phyloP scores from a whole-genome alignment of 2,797 vertebrate species.

The Acipenser oxyrinchus region DNA sequence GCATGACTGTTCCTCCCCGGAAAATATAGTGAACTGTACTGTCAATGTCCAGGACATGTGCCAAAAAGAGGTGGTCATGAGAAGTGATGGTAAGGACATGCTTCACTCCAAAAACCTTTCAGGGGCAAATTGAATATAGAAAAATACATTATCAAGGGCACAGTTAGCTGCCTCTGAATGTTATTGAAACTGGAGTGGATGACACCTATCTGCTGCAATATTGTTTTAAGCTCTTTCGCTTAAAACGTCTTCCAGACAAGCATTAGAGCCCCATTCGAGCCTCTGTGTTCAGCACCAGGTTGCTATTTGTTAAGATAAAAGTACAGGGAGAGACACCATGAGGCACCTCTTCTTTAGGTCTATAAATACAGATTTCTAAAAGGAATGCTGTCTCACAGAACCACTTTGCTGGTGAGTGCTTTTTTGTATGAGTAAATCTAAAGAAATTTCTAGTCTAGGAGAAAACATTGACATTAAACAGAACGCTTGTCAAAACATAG shows the following conservation, averaged over 20 bases:
- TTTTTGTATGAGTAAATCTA: too few species aligned
- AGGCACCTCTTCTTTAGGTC: too few species aligned
- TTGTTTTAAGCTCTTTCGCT: not conserved
- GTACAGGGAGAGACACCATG: too few species aligned
- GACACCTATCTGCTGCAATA: not conserved
- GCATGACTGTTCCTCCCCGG: conserved; percentile 87
- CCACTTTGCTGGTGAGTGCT: too few species aligned
- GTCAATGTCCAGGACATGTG: conserved; percentile 97
- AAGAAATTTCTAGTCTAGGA: too few species aligned
- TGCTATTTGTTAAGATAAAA: too few species aligned
- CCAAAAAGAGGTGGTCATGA: conserved; percentile 94
- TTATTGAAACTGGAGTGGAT: conserved; percentile 6
- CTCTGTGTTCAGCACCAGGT: not conserved
- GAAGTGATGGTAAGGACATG: conserved; percentile 74
- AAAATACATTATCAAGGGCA: not conserved
- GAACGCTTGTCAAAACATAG: too few species aligned
- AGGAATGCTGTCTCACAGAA: too few species aligned
- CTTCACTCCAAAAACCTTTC: not conserved
- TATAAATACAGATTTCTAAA: too few species aligned
- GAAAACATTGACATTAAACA: too few species aligned
- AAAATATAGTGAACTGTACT: conserved; percentile 93
- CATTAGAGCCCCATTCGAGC: not conserved
- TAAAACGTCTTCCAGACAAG: not conserved
- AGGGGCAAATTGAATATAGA: too few species aligned
- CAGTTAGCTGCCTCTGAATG: conserved; percentile 9